Evolutionary conservation across 2,888 invertebrate genomes (phyloP).

Genomic region (Pristionchus fissidentatus): DNA sequence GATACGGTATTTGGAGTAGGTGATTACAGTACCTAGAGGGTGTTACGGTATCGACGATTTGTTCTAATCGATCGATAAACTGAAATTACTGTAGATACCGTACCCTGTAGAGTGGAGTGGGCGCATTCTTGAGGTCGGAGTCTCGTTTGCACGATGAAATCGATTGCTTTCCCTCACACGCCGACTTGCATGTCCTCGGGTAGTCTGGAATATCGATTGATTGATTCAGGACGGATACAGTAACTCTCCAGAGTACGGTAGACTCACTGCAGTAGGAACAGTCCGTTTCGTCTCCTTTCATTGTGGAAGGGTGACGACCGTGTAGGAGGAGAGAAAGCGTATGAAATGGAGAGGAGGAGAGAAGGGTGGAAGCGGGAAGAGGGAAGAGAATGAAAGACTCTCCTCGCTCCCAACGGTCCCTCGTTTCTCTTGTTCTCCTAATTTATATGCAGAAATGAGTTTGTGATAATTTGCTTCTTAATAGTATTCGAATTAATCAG

Average conservation of each 20-base stretch:
- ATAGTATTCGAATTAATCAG: too few relatives aligned
- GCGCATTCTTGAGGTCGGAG: too few relatives aligned
- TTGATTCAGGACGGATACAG: not conserved
- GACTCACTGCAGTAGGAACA: too few relatives aligned
- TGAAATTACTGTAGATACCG: not conserved
- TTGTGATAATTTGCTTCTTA: too few relatives aligned
- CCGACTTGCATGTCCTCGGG: not conserved
- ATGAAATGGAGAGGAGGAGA: not conserved
- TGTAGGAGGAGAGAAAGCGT: not conserved
- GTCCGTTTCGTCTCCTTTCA: too few relatives aligned
- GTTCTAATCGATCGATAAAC: not conserved
- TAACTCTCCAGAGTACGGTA: not conserved
- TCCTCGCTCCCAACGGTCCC: too few relatives aligned
- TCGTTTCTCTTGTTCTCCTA: too few relatives aligned
- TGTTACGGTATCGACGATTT: not conserved
- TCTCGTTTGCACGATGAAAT: too few relatives aligned
- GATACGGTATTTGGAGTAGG: not conserved
- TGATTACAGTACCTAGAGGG: not conserved
- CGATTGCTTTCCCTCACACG: not conserved
- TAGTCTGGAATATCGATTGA: not conserved
- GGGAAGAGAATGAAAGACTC: too few relatives aligned
- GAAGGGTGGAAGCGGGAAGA: not conserved
- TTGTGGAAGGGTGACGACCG: not conserved
- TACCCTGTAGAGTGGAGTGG: conserved; percentile 23
- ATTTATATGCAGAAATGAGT: too few relatives aligned